Base-by-base conservation (phyloP, 2,888 invertebrate species). In the Drosophila affinis region DNA sequence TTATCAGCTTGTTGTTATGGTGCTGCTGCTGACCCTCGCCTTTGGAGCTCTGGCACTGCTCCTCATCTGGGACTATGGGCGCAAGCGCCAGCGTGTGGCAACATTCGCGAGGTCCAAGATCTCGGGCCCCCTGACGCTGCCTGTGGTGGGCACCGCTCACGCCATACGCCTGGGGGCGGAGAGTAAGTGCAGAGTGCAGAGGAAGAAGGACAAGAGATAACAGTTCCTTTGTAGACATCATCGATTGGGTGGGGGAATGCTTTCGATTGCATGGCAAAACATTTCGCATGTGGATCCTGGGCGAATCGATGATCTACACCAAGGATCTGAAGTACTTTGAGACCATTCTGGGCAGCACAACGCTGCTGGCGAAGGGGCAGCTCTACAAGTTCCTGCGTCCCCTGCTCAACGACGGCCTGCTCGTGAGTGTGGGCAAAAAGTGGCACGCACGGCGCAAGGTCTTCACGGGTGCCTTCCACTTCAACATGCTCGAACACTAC, bases 381-480 rank as follows among this genome's bases (percentile, higher is more conserved):
- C 69, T 91, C 1, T 91, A 91, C 52, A 60, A 87, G 51, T 84
- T 80, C 29, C 52, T 91, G 21, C 68, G 81, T 1, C 76, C 87
- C 9, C 90, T 90, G 64, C 79, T 91, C 29, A 87, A 77, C 47
- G 81, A 81, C 32, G 91, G 91, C 0, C 75, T 91, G 4, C 71
- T 91, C 9, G n/a, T 90, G 29, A 91, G 91, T 53, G 83, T 79
- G 39, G 90, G 85, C 47, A 44, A 81, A 4, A 94, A 94, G 91
- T 96, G 96, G 96, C 93, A 93, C 80, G 91, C 92, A 0, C 93
- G 95, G 47, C 93, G 96, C 32, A 95, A 95, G 90, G 93, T 96
- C 72, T 91, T 96, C 70, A 96, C 96, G 0, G 95, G 95, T 2
- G 94, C 96, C 0, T 96, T 96, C 89, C 96, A 96, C 90, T 96